Conservation (phyloP, 2,888 invertebrate genomes). For the Beris chalybata region DNA sequence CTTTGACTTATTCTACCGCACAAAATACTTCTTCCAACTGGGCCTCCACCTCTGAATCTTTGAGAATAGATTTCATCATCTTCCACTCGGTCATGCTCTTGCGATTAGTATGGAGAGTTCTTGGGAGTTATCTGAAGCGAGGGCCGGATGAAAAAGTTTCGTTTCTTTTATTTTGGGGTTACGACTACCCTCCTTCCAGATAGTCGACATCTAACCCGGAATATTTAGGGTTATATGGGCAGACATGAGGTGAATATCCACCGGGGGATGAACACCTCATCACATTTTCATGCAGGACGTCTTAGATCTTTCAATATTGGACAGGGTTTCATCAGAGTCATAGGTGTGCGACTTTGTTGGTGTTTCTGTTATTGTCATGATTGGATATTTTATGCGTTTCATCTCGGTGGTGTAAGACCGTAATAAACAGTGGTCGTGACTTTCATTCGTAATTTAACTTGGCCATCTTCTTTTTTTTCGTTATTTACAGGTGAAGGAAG, state of each 20-base stretch:
- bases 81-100: conserved; percentile 35
- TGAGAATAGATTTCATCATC: conserved; percentile 29
- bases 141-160: conserved; percentile 2
- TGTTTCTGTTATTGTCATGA: conserved; percentile 39
- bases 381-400: conserved; percentile 40
- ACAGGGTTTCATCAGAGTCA: conserved; percentile 38
- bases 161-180: conserved; percentile 24
- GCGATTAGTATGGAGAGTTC: conserved; percentile 31
- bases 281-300: conserved; percentile 39
- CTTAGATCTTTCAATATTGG: conserved; percentile 36
- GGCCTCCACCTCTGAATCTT: conserved; percentile 9
- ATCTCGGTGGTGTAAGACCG: conserved; percentile 36
- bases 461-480: conserved; percentile 28
- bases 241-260: conserved; percentile 32
- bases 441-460: conserved; percentile 37
- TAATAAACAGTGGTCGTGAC: conserved; percentile 39
- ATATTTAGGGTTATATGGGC: conserved; percentile 32
- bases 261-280: conserved; percentile 36
- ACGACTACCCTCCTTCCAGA: conserved; percentile 1
- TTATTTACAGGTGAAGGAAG: conserved; percentile 16
- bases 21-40: background rate
- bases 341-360: conserved; percentile 26
- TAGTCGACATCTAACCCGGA: conserved; percentile 18
- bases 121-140: conserved; percentile 1
- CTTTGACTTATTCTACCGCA: conserved; percentile 31